Evolutionary conservation across 2,888 invertebrate species (phyloP), one percentile per base, ranked within the genome.

Genomic region (Pseudococcus jackbeardsleyi): DNA sequence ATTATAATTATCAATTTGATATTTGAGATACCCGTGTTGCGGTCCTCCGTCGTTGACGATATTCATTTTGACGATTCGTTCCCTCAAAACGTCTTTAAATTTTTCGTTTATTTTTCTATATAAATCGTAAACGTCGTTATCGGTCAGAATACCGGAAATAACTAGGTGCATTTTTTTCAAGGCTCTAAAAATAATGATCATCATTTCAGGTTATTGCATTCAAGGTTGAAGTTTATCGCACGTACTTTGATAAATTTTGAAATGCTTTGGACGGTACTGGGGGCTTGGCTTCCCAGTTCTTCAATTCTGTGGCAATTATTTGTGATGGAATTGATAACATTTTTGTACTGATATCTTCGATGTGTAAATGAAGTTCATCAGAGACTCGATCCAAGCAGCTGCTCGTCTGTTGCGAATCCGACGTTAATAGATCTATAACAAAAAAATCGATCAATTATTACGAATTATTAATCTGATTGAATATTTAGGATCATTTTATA

Each of bases 21-120:
- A 1, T 9, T 1, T 3, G n/a, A n/a, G n/a, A n/a, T n/a, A 93
- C 93, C 98, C 98, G 91, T 98, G 98, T 91, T 98, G 97, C 1
- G 98, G 98, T 84, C 98, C 98, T 19, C 98, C 98, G 92, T 98
- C 97, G 90, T 97, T 98, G 89, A 95, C 94, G 90, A 99, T 96
- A 91, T 97, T 97, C 93, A 98, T 95, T 91, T 95, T 95, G 4
- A 94, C 91, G 90, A 99, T 93, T 91, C 97, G 96, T 90, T 96
- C 96, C 92, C 96, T 93, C 90, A 98, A 92, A 91, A 96, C 95
- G 90, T 95, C 95, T 92, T 97, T 97, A 91, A 99, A 98, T 90
- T 95, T 95, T 91, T 94, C 94, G 92, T 97, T 96, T 86, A 97
- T 95, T 90, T 94, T 94, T 90, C 95, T 93, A 90, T 96, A 96